Conservation (phyloP, 2,797 vertebrate species). For the Oryzias dopingdopingensis region DNA sequence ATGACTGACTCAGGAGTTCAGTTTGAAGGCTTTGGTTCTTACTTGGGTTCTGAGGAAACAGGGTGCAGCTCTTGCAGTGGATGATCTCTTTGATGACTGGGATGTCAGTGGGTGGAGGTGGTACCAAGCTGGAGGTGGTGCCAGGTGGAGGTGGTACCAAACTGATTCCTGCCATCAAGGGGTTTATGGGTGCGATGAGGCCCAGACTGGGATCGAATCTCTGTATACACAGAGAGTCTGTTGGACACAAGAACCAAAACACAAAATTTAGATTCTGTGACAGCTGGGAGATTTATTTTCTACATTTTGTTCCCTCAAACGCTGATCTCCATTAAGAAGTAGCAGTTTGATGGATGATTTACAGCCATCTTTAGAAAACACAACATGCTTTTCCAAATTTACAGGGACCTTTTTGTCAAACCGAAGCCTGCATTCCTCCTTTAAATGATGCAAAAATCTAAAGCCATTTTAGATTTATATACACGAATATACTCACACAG, state of each 20-base stretch:
- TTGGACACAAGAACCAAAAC: slow-evolving; percentile 11
- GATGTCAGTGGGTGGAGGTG: slow-evolving; percentile 83
- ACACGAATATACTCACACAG: no score
- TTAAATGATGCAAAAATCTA: no score
- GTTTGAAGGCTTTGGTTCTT: slow-evolving; percentile 59
- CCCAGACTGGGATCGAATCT: slow-evolving; percentile 89
- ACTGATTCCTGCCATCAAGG: slow-evolving; percentile 91
- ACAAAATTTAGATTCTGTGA: neutral
- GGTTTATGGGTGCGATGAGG: slow-evolving; percentile 89
- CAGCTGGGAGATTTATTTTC: no score
- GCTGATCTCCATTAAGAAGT: neutral
- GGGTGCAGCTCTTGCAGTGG: slow-evolving; percentile 93
- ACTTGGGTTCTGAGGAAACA: slow-evolving; percentile 97
- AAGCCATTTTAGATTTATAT: no score
- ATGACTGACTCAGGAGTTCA: no score
- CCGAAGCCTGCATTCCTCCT: no score
- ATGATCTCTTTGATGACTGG: slow-evolving; percentile 93
- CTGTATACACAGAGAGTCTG: slow-evolving; percentile 92
- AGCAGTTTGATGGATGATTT: no score
- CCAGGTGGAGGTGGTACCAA: slow-evolving; percentile 82
- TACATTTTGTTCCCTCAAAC: neutral
- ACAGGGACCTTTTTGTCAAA: no score
- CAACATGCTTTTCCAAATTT: neutral
- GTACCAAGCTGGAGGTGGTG: slow-evolving; percentile 73
- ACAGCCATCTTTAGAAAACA: neutral